phyloP scores from a whole-genome alignment of 2,888 invertebrate species.

The Hemicrepidius hirtus region DNA sequence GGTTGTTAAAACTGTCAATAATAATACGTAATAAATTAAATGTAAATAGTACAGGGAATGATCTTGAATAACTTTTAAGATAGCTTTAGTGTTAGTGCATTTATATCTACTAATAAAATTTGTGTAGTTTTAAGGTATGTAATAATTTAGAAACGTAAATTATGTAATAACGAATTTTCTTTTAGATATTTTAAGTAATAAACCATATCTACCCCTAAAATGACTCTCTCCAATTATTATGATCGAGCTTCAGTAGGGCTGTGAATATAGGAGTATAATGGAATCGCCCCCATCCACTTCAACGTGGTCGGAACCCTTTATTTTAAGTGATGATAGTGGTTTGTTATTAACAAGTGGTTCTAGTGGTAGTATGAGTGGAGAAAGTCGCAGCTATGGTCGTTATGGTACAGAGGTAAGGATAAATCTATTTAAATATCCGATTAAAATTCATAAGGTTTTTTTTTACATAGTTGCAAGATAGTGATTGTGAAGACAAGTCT shows the following conservation, averaged over 20 bases:
- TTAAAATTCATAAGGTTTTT: conserved; percentile 37
- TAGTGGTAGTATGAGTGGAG: conserved; percentile 82
- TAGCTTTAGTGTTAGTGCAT: background rate
- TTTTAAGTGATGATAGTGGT: conserved; percentile 85
- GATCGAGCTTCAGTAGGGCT: conserved; percentile 7
- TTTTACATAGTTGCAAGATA: conserved; percentile 82
- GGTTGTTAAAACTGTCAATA: conserved; percentile 16
- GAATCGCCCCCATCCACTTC: conserved; percentile 87
- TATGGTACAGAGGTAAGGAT: conserved; percentile 79
- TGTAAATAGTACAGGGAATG: conserved; percentile 10
- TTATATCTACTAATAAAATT: background rate
- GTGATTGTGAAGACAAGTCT: conserved; percentile 86
- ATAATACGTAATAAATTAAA: conserved; percentile 24
- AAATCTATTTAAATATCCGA: conserved; percentile 16
- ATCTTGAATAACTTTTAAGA: conserved; percentile 7
- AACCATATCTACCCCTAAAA: background rate
- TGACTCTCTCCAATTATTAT: background rate
- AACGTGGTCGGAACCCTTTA: conserved; percentile 83
- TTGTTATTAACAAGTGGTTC: conserved; percentile 83
- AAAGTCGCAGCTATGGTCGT: conserved; percentile 81
- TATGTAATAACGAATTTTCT: conserved; percentile 9
- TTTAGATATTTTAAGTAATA: background rate
- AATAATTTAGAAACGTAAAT: background rate
- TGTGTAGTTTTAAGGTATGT: background rate
- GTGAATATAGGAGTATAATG: conserved; percentile 71